Evolutionary conservation across 2,888 invertebrate genomes (phyloP).

Genomic region (Limnephilus auricula): DNA sequence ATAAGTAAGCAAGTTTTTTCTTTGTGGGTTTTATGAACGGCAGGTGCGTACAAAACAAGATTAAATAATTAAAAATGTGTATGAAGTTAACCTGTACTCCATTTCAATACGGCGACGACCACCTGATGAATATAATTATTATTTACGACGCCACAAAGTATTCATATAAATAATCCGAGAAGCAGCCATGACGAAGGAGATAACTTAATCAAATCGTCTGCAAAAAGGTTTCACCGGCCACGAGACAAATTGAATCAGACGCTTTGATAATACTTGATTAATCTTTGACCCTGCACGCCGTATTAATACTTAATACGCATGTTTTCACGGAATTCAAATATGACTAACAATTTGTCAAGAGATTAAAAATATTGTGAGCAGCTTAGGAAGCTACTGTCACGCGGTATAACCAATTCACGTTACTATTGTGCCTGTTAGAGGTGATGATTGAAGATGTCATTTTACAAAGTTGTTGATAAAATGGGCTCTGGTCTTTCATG

Average conservation of each 20-base stretch:
- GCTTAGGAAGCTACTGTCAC: not conserved
- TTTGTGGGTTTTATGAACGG: not conserved
- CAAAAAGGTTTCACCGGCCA: constrained; percentile 3
- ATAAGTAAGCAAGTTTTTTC: not conserved
- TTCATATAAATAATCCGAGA: constrained; percentile 11
- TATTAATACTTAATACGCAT: not conserved
- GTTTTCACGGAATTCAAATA: not conserved
- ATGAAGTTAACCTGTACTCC: not conserved
- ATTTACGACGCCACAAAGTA: not conserved
- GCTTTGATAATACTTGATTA: not conserved
- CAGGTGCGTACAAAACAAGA: not conserved
- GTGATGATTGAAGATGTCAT: not conserved
- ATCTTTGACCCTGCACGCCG: not conserved
- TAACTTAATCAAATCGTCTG: constrained; percentile 9
- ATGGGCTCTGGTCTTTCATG: too few species aligned
- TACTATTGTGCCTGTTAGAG: not conserved
- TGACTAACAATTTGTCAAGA: not conserved
- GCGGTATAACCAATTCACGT: not conserved
- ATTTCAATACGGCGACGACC: not conserved
- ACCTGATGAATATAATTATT: not conserved
- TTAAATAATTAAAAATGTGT: not conserved
- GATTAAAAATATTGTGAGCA: not conserved
- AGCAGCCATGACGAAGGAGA: not conserved
- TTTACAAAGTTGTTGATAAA: not conserved
- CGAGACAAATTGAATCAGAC: constrained; percentile 16